Evolutionary conservation across 2,113 vertebrate genomes (phyloP), one percentile per base, ranked within the genome.

Genomic region (Corythornis cristatus): DNA sequence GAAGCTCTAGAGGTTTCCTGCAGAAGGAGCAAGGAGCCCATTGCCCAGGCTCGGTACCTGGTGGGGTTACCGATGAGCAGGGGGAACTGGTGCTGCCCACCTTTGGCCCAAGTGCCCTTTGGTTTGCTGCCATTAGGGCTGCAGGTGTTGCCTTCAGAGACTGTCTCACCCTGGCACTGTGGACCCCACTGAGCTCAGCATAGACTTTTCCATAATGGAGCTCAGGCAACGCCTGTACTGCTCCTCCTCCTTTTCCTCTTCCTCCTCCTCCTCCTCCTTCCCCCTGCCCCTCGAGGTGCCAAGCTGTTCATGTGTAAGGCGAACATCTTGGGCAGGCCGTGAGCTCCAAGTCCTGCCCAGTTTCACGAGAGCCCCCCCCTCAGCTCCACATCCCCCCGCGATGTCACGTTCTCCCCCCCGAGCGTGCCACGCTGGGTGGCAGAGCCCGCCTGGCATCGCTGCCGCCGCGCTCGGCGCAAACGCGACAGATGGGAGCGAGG

Each of bases 401-500:
- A 61, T 93, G 93, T 92, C 93, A 86, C n/a, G 31, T 83, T 93
- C 86, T 81, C 88, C 92, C 6, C 29, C 75, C 88, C 15, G 57
- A 89, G 86, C 9, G 25, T 74, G 88, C 95, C 76, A 43, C 37
- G 45, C 90, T 89, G 94, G 90, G 89, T 96, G 94, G 82, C 83
- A 86, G n/a, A 68, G 73, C 94, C 79, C 33, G 91, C 89, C 90
- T 96, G 94, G 94, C 94, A 96, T 64, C 62, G 12, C 58, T 12
- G 9, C 35, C 51, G 21, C 81, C 46, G 42, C 23, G 50, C 78
- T 50, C 23, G 7, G 80, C 8, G 73, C 37, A 16, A 91, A 86
- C 6, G 9, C 45, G 86, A 95, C 96, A 95, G 96, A 96, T 97
- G 96, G 95, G 88, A 88, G 74, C 2, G 88, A 65, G 96, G 93